Base-by-base conservation (phyloP, 1,140 invertebrate genomes). In the Myzus persicae region DNA sequence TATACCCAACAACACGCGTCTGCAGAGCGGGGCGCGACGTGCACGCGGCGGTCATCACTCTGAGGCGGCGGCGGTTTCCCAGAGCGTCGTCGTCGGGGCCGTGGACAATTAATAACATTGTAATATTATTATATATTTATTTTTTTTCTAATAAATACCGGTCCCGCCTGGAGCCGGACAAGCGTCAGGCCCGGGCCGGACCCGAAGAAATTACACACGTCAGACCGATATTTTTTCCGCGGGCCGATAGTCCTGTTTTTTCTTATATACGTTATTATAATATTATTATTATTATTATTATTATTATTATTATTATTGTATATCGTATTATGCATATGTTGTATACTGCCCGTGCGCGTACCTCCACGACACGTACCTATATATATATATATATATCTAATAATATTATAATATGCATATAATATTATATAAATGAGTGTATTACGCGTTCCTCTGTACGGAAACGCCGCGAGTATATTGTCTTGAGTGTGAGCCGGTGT, bases 41-140 rank as follows among this genome's bases (percentile, higher is more conserved):
- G 46, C 44, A 36, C 85, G 85, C 18, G 44, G 85, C 46, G 87
- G 87, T 89, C 87, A 89, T 89, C 87, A 89, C 87, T 89, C 87
- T 38, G 87, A 51, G 85, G 85, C 42, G 84, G 84, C 44, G 18
- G 31, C 5, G 84, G 42, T 46, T 89, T 89, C 87, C 87, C 87
- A 89, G 87, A 89, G 85, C 85, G 44, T 88, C 85, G 85, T 48
- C 85, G 85, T 88, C 44, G 44, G 22, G 44, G 44, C 46, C 90
- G 54, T n/a, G 90, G 90, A 91, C 90, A 91, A 91, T 91, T 91
- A 91, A 91, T 91, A 82, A 91, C 31, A 81, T 91, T 81, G 90
- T 91, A 82, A 91, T 67, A 42, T 76, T 91, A 67, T 91, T 89
- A 38, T 85, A 31, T 85, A 44, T 85, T 85, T 31, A 44, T 44